Conservation (phyloP, 2,888 invertebrate species). For the Digitonthophagus gazella region DNA sequence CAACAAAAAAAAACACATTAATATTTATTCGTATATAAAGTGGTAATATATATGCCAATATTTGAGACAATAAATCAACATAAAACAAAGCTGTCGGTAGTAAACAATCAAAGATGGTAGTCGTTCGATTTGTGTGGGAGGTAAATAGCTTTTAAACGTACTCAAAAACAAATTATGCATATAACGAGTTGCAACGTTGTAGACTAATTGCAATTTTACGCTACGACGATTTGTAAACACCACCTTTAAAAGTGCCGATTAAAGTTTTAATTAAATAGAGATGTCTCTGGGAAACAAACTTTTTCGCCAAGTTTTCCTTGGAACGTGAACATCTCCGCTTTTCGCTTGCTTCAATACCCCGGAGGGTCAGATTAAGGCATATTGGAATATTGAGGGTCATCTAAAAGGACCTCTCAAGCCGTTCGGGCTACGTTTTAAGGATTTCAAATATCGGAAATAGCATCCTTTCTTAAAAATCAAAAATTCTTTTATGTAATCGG, state of each 20-base stretch:
- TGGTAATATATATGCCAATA: background rate
- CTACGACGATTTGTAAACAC: background rate
- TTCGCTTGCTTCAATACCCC: background rate
- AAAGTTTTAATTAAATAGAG: background rate
- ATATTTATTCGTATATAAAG: background rate
- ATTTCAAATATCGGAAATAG: no score
- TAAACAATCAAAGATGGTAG: conserved; percentile 12
- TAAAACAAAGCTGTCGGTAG: background rate
- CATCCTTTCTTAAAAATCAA: background rate
- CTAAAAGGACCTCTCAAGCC: background rate
- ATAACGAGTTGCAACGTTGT: background rate
- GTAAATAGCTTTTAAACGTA: conserved; percentile 1
- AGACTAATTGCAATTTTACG: background rate
- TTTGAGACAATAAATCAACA: conserved; percentile 5
- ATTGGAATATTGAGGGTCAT: background rate
- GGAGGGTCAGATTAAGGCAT: background rate
- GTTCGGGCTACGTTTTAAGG: background rate
- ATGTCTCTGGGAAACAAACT: background rate
- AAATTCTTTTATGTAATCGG: background rate
- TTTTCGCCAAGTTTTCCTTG: background rate
- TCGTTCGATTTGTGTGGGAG: background rate
- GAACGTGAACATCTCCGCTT: background rate
- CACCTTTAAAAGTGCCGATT: background rate
- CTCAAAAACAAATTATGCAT: conserved; percentile 13
- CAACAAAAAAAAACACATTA: conserved; percentile 47